These are phyloP conservation scores for Ormia ochracea DNA, from an alignment of 2,888 invertebrate genomes.

Conservation along the genomic window DNA sequence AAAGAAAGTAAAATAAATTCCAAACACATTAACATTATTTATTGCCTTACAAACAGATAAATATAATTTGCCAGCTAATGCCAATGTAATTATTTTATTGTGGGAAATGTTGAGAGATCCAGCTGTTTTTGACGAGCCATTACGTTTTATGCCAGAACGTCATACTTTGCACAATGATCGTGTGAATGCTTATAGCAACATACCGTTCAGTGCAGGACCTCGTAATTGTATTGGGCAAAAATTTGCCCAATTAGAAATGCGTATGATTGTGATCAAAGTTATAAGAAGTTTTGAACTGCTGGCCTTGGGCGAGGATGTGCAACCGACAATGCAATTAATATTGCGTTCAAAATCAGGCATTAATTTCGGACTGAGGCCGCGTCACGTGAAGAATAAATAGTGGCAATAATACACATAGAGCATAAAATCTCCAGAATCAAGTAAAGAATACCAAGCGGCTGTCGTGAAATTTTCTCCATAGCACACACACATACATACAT, in stretches of 20 bases:
- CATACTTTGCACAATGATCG: conserved; percentile 75
- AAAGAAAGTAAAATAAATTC: background rate
- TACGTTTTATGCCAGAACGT: conserved; percentile 72
- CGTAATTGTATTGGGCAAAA: conserved; percentile 78
- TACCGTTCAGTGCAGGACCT: conserved; percentile 77
- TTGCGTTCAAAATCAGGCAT: conserved; percentile 72
- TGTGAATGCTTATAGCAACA: conserved; percentile 66
- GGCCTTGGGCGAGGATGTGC: conserved; percentile 69
- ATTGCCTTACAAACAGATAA: conserved; percentile 30
- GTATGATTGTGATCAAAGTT: conserved; percentile 70
- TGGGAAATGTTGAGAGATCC: conserved; percentile 72
- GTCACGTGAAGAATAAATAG: too few species aligned
- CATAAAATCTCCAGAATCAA: too few species aligned
- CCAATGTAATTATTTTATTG: conserved; percentile 71
- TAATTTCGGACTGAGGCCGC: conserved; percentile 64
- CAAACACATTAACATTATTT: background rate
- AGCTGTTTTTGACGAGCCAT: conserved; percentile 68
- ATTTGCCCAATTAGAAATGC: conserved; percentile 72
- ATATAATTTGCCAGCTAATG: conserved; percentile 68
- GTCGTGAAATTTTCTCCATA: too few species aligned
- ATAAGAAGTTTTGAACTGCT: conserved; percentile 70
- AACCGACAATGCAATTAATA: conserved; percentile 72
- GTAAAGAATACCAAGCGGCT: too few species aligned
- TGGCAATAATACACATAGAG: too few species aligned
- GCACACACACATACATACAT: too few species aligned